A percentile compares a stretch with the other conserved stretches of the same genome.
Conservation (phyloP, 2,888 invertebrate species). For the Therioaphis trifolii region DNA sequence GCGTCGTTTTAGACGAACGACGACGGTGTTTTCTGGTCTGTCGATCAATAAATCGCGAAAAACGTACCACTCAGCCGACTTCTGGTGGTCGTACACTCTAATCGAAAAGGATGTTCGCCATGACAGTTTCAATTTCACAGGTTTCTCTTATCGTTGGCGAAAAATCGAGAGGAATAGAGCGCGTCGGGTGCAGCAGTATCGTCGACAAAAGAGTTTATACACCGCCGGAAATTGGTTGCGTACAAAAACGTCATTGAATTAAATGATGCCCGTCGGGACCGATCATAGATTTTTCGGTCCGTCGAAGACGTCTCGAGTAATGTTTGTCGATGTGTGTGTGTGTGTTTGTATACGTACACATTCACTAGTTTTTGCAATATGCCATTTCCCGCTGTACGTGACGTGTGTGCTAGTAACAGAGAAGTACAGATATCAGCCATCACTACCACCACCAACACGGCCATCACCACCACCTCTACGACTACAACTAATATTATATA, state of each 20-base stretch:
- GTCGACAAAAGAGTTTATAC: neutral
- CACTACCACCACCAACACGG: too few relatives aligned
- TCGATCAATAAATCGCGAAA: too few relatives aligned
- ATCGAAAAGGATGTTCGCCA: neutral
- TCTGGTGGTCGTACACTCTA: too few relatives aligned
- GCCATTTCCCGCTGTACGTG: conserved; percentile 1
- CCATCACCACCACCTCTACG: too few relatives aligned
- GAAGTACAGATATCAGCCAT: too few relatives aligned
- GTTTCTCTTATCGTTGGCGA: neutral
- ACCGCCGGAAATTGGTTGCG: conserved; percentile 24
- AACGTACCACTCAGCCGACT: too few relatives aligned
- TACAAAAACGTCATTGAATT: conserved; percentile 32
- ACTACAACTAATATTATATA: too few relatives aligned
- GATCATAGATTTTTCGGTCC: neutral
- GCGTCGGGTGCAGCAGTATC: neutral
- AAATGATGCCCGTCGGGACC: conserved; percentile 13
- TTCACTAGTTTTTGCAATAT: neutral
- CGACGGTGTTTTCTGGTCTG: too few relatives aligned
- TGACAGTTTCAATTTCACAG: neutral
- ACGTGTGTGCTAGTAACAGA: neutral
- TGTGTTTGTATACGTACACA: neutral
- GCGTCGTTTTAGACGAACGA: neutral
- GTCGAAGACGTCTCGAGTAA: neutral
- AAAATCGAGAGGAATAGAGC: neutral
- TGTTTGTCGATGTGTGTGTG: neutral